phyloP scores from a whole-genome alignment of 1,140 invertebrate species.

The Zaprionus ghesquierei region DNA sequence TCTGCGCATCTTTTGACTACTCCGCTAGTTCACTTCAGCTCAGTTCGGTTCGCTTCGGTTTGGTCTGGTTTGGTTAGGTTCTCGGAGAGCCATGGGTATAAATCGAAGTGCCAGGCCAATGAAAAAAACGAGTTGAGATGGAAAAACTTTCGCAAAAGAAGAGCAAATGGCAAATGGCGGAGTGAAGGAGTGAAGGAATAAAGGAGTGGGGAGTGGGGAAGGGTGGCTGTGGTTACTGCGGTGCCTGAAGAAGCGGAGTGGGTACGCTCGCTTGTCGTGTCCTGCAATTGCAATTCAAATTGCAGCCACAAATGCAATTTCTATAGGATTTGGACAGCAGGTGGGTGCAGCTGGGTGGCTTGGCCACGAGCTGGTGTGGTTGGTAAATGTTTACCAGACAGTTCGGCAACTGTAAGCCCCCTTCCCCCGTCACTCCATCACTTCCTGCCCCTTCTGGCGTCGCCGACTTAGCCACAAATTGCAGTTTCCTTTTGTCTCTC shows the following conservation, averaged over 20 bases:
- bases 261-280: not conserved
- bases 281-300: constrained; percentile 73
- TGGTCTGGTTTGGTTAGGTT: constrained; percentile 5
- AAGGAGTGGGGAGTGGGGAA: no score
- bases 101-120: constrained; percentile 39
- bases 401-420: constrained; percentile 3
- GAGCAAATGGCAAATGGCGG: constrained; percentile 27
- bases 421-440: not conserved
- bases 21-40: not conserved
- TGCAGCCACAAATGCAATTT: constrained; percentile 76
- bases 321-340: constrained; percentile 60
- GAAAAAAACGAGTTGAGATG: constrained; percentile 34
- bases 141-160: constrained; percentile 36
- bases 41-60: not conserved
- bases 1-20: constrained; percentile 10
- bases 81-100: constrained; percentile 23
- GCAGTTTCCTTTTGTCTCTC: constrained; percentile 40
- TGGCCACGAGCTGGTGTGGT: not conserved
- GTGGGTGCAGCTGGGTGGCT: not conserved
- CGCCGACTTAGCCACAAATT: constrained; percentile 34
- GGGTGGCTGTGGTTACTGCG: not conserved
- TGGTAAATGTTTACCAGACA: constrained; percentile 31
- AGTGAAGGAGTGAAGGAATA: no score
- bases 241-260: not conserved
- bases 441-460: not conserved